These are phyloP conservation scores for Lepus europaeus DNA, from an alignment of 2,113 vertebrate genomes.

Conservation along the genomic window DNA sequence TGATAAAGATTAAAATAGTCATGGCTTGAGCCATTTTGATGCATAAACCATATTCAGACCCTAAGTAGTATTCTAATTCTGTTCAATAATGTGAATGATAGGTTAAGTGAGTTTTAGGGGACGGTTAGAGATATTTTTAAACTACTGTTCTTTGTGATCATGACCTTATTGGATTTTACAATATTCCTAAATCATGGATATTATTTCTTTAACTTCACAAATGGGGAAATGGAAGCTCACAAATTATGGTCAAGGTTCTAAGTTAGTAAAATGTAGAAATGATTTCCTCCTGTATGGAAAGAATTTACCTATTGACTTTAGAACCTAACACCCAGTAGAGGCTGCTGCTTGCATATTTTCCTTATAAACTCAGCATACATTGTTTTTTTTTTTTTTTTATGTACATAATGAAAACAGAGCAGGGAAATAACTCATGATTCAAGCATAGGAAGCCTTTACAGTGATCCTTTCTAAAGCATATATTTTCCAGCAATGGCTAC, in stretches of 20 bases:
- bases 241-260: neutral
- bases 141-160: neutral
- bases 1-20: slow-evolving; percentile 27
- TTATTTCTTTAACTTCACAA: slow-evolving; percentile 18
- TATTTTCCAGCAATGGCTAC: neutral
- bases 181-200: neutral
- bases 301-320: neutral
- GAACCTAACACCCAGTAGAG: neutral
- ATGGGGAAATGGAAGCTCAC: neutral
- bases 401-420: no score
- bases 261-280: neutral
- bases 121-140: neutral
- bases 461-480: neutral
- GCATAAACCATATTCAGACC: neutral
- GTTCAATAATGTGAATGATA: neutral
- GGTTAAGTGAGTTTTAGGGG: neutral
- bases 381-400: no score
- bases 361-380: neutral
- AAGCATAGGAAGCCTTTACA: neutral
- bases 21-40: slow-evolving; percentile 28
- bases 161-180: neutral
- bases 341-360: slow-evolving; percentile 14
- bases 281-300: neutral
- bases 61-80: neutral
- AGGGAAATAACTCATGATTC: neutral